Evolutionary conservation across 64 coral and sea anemone species (phyloP).

Genomic region (Montipora cactus): DNA sequence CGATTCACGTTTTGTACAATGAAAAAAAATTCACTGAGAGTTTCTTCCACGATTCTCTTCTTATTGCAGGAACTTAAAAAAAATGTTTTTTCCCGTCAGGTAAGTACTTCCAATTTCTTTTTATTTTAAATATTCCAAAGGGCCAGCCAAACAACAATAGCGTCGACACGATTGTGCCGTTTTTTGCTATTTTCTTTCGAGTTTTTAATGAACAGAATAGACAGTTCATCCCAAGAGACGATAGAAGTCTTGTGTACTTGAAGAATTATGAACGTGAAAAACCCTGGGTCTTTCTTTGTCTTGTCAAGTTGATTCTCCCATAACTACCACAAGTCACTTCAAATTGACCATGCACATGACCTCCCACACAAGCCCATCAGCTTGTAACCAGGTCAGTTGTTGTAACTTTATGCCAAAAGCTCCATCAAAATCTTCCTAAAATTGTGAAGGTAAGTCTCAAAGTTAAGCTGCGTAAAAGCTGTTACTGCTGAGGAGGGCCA

Average conservation of each 20-base stretch:
- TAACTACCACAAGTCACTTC: background rate
- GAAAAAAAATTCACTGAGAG: too few species aligned
- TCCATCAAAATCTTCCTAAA: conserved; percentile 94
- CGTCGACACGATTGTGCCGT: background rate
- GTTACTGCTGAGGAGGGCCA: conserved; percentile 56
- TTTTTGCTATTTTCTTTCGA: conserved; percentile 9
- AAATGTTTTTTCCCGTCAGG: too few species aligned
- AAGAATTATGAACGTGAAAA: background rate
- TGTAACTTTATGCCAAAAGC: conserved; percentile 79
- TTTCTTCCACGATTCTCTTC: too few species aligned
- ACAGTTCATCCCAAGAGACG: too few species aligned
- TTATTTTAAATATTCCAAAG: too few species aligned
- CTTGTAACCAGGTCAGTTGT: conserved; percentile 62
- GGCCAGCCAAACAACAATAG: too few species aligned
- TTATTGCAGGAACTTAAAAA: too few species aligned
- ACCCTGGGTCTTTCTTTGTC: background rate
- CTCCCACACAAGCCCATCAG: conserved; percentile 10
- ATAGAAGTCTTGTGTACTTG: background rate
- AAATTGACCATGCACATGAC: conserved; percentile 15
- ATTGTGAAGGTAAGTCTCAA: conserved; percentile 49
- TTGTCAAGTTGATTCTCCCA: background rate
- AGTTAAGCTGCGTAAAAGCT: background rate
- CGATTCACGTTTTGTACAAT: background rate
- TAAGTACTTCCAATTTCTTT: too few species aligned
- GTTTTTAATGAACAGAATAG: background rate